Conservation (phyloP, 2,888 invertebrate species). For the Drosophila flavopinicola region DNA sequence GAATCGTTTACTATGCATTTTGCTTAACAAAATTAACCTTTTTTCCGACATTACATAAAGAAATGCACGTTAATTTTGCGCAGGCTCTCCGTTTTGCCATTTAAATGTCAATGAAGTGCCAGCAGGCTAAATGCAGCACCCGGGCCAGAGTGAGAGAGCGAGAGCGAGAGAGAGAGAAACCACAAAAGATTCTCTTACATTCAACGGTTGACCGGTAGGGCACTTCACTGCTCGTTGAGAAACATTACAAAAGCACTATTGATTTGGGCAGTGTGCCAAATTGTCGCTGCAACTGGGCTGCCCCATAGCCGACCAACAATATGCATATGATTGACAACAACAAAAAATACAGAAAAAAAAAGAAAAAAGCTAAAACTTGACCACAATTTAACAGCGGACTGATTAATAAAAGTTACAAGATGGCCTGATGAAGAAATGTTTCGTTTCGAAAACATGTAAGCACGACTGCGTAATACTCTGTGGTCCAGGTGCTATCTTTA, state of each 20-base stretch:
- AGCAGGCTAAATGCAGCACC: slow-evolving; percentile 5
- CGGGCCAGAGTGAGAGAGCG: slow-evolving; percentile 3
- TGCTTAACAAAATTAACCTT: no score
- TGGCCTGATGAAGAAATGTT: no score
- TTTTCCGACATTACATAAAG: no score
- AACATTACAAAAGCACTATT: slow-evolving; percentile 31
- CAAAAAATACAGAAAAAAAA: no score
- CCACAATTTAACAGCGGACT: no score
- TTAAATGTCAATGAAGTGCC: slow-evolving; percentile 11
- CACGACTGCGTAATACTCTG: no score
- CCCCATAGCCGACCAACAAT: not conserved
- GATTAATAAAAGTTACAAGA: no score
- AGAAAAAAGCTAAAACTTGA: not conserved
- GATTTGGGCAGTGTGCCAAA: slow-evolving; percentile 40
- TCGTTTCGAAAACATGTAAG: no score
- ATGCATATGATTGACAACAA: no score
- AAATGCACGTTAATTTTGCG: slow-evolving; percentile 1
- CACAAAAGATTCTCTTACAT: slow-evolving; percentile 9
- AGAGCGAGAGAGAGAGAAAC: slow-evolving; percentile 19
- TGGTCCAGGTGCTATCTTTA: no score
- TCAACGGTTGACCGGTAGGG: not conserved
- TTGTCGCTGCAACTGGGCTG: slow-evolving; percentile 10
- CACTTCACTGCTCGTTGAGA: slow-evolving; percentile 2
- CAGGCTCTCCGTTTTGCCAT: slow-evolving; percentile 1
- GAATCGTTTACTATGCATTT: no score